These are phyloP conservation scores for Dryadula phaetusa DNA, from an alignment of 2,888 invertebrate species.

Conservation along the genomic window DNA sequence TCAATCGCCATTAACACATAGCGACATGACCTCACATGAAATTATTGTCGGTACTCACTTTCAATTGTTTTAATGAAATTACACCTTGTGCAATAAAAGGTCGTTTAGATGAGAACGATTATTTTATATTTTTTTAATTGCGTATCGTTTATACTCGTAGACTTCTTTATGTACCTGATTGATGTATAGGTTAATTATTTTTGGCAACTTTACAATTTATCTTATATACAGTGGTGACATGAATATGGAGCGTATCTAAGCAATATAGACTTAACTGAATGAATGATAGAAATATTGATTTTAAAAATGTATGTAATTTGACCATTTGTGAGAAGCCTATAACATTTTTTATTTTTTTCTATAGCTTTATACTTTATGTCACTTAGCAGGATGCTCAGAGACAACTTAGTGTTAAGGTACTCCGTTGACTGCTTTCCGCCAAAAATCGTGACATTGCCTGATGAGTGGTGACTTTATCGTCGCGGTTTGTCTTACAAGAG, in stretches of 20 bases:
- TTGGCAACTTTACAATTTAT: neutral
- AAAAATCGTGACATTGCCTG: no score
- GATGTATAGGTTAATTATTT: constrained; percentile 15
- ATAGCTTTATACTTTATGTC: no score
- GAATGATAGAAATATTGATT: no score
- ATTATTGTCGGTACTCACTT: constrained; percentile 60
- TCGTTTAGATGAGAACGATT: constrained; percentile 49
- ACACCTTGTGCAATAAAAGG: constrained; percentile 64
- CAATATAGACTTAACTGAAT: no score
- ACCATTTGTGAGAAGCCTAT: no score
- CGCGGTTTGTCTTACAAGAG: no score
- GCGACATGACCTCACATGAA: constrained; percentile 63
- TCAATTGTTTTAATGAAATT: constrained; percentile 76
- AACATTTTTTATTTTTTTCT: no score
- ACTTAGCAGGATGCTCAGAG: no score
- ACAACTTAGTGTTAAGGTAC: no score
- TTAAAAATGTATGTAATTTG: no score
- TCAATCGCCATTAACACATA: constrained; percentile 49
- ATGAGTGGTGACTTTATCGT: no score
- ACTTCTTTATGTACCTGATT: constrained; percentile 14
- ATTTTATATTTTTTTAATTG: constrained; percentile 14
- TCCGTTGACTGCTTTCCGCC: no score
- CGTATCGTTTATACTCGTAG: constrained; percentile 12
- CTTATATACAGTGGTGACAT: neutral
- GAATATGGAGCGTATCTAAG: neutral